Evolutionary conservation across 2,113 vertebrate species (phyloP), one percentile per base, ranked within the genome.

Genomic region (Centropristis striata): DNA sequence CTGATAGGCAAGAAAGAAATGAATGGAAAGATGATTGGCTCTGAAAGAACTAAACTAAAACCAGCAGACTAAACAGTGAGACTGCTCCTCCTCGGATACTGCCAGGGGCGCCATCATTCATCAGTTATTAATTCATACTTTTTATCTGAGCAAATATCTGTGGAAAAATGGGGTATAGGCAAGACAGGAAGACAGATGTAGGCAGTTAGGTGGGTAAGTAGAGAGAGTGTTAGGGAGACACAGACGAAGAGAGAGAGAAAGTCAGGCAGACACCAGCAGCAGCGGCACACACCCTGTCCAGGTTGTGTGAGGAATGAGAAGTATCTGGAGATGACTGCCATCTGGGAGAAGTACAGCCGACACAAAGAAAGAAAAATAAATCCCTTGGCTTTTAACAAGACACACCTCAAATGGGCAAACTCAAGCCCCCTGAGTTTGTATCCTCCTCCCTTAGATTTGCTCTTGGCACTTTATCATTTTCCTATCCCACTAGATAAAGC

Each of bases 281-380:
- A 67, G 70, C 76, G 81, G 86, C 85, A 90, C 90, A 94, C 93
- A 91, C 91, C 89, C 90, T 85, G 85, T 88, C 89, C 91, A 94
- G 92, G 92, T 95, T 92, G 88, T 87, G 81, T 77, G 75, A 92
- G 89, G 92, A 94, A 94, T 93, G 92, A 94, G 85, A 93, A 92
- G 85, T 90, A 94, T 93, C 90, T 94, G 88, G 89, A 91, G 89
- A 93, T 89, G 92, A 94, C 91, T 92, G 92, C 90, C 93, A 93
- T 94, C 92, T 94, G 93, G 91, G 89, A 93, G 90, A 92, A 90
- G 74, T 80, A 76, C 75, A 86, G 82, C 81, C 75, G 79, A 91
- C 85, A 87, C 89, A 91, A 94, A 92, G 88, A 89, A 92, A 93
- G 89, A 92, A 89, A 94, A 93, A 93, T 92, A 92, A 92, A 94